Evolutionary conservation across 2,888 invertebrate species (phyloP), one percentile per base, ranked within the genome.

Genomic region (Xylocampa areola): DNA sequence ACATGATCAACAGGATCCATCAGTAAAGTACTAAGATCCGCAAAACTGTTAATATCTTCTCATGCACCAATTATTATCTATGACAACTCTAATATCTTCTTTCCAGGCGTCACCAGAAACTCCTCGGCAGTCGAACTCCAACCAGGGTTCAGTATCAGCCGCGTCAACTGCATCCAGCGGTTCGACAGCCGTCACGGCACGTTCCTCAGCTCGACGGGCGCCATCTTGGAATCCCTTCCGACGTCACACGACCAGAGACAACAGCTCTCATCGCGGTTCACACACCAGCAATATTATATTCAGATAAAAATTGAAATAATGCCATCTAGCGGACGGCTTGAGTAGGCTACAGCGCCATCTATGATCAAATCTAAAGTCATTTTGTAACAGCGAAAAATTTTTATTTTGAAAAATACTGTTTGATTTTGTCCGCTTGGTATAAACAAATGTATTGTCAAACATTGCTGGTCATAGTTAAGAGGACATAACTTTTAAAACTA

Each of bases 201-300:
- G 88, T 68, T 93, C 80, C 0, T 90, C 94, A 0, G 89, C 94
- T 0, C 86, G 94, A 1, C 88, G 95, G 2, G 90, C 94, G 55
- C 95, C 95, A 2, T 92, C 95, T 27, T 97, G 97, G 97, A 97
- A 97, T 84, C 96, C 96, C 0, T 97, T 97, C 90, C 95, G 96
- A 60, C 94, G 96, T 41, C 94, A 96, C 68, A 92, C 95, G 2
- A 83, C 92, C 0, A 80, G 94, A 1, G 94, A 95, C 47, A 94
- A 94, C 76, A 95, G 94, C 80, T 94, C 88, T 5, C 84, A 89
- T 29, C 78, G 85, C 62, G 82, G 85, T 47, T 90, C 94, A 16
- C 94, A 94, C 51, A 86, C 94, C 30, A 94, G 91, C 78, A 95
- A 95, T 68, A 94, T 95, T 51, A 95, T 95, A 61, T 94, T 95